These are phyloP conservation scores for Apeltes quadracus DNA, from an alignment of 2,113 vertebrate species.

Conservation along the genomic window DNA sequence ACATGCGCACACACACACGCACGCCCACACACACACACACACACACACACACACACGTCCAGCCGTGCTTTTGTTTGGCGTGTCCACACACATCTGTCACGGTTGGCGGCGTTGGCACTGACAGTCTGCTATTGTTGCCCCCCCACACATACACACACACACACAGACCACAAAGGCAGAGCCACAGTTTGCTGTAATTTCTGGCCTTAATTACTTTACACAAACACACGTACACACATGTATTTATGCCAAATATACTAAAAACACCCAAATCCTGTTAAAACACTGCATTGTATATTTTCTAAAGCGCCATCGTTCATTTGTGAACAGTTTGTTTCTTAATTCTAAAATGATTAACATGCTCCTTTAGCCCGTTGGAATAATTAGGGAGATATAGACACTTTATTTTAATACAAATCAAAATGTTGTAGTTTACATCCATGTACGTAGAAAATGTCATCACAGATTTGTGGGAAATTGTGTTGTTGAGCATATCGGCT, in stretches of 20 bases:
- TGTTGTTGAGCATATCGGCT: too few relatives aligned
- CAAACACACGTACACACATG: conserved; percentile 24
- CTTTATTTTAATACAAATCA: background rate
- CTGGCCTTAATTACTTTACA: conserved; percentile 72
- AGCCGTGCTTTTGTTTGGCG: conserved; percentile 69
- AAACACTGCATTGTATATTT: conserved; percentile 34
- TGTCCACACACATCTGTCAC: conserved; percentile 78
- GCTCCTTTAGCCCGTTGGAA: background rate
- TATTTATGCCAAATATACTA: conserved; percentile 49
- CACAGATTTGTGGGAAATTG: too few relatives aligned
- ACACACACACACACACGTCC: conserved; percentile 37
- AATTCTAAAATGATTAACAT: background rate
- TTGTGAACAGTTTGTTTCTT: conserved; percentile 18
- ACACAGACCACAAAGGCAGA: conserved; percentile 49
- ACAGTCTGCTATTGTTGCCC: conserved; percentile 60
- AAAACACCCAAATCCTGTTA: conserved; percentile 55
- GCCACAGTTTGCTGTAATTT: conserved; percentile 67
- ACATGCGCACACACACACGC: conserved; percentile 30
- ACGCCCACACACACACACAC: conserved; percentile 30
- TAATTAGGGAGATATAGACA: background rate
- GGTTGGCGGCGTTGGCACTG: conserved; percentile 68
- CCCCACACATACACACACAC: background rate
- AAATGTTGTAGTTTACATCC: background rate
- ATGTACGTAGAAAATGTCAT: too few relatives aligned
- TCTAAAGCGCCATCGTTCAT: conserved; percentile 18